These are phyloP conservation scores for Tachina grossa DNA, from an alignment of 2,888 invertebrate species.

Conservation along the genomic window DNA sequence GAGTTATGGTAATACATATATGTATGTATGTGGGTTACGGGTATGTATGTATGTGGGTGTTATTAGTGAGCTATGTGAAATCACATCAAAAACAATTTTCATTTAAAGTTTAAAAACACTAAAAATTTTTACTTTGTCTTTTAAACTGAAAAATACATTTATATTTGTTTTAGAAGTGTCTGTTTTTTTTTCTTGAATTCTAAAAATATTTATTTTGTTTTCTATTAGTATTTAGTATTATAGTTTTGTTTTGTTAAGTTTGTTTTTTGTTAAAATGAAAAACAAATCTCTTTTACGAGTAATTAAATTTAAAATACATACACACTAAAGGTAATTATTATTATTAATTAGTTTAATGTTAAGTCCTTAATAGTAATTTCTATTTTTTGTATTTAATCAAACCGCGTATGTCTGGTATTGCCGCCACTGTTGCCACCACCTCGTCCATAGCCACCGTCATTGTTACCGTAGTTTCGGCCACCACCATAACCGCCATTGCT, in stretches of 20 bases:
- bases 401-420: constrained; percentile 79
- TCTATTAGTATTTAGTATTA: not conserved
- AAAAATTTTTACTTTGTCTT: constrained; percentile 15
- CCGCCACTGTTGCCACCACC: constrained; percentile 71
- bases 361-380: constrained; percentile 71
- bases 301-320: constrained; percentile 53
- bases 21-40: not conserved
- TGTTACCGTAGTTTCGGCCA: constrained; percentile 68
- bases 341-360: constrained; percentile 72
- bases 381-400: constrained; percentile 76
- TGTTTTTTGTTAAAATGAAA: constrained; percentile 58
- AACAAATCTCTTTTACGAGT: constrained; percentile 46
- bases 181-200: constrained; percentile 20
- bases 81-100: not conserved
- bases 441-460: constrained; percentile 72
- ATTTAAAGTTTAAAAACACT: not conserved
- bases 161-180: constrained; percentile 29
- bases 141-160: constrained; percentile 45
- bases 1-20: too few relatives aligned
- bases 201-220: constrained; percentile 36
- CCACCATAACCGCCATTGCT: constrained; percentile 71
- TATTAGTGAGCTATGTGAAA: not conserved
- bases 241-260: not conserved
- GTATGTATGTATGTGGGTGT: not conserved
- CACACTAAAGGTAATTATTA: constrained; percentile 65